phyloP scores from a whole-genome alignment of 2,888 invertebrate species.

The Allygus modestus region DNA sequence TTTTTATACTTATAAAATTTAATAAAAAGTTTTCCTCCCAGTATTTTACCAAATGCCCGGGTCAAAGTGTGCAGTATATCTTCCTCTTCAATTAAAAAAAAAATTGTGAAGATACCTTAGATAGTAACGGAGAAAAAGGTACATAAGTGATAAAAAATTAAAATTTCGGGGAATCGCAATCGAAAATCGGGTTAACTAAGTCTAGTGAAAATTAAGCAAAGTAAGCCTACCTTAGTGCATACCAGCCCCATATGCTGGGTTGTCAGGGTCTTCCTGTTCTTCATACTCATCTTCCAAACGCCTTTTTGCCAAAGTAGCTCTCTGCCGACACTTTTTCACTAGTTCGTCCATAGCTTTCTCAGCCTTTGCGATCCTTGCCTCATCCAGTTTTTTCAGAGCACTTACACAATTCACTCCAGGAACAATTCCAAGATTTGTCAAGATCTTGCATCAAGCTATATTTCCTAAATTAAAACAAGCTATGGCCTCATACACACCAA shows the following conservation, averaged over 20 bases:
- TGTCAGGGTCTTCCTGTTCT: slow-evolving; percentile 30
- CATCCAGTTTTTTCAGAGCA: slow-evolving; percentile 23
- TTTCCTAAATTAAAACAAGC: neutral
- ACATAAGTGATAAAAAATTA: slow-evolving; percentile 27
- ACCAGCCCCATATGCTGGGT: slow-evolving; percentile 36
- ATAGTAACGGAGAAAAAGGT: slow-evolving; percentile 29
- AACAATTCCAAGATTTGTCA: slow-evolving; percentile 33
- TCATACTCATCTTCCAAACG: slow-evolving; percentile 40
- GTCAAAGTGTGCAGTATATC: neutral
- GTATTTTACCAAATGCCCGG: neutral
- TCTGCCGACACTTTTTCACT: neutral
- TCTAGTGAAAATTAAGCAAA: neutral
- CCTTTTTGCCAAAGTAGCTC: neutral
- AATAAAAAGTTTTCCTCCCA: neutral
- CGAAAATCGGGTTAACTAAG: neutral
- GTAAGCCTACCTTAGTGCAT: slow-evolving; percentile 39
- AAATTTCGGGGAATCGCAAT: slow-evolving; percentile 12
- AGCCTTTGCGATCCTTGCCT: slow-evolving; percentile 21
- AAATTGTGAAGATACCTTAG: slow-evolving; percentile 7
- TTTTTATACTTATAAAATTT: neutral
- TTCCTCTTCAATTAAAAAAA: slow-evolving; percentile 20
- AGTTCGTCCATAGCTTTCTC: slow-evolving; percentile 39
- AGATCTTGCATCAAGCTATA: slow-evolving; percentile 31
- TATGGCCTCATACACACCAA: slow-evolving; percentile 2
- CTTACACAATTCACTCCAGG: slow-evolving; percentile 41